Percentiles rank a stretch among this genome's conserved stretches.
phyloP scores from a whole-genome alignment of 2,888 invertebrate genomes.

The Agrochola lota region DNA sequence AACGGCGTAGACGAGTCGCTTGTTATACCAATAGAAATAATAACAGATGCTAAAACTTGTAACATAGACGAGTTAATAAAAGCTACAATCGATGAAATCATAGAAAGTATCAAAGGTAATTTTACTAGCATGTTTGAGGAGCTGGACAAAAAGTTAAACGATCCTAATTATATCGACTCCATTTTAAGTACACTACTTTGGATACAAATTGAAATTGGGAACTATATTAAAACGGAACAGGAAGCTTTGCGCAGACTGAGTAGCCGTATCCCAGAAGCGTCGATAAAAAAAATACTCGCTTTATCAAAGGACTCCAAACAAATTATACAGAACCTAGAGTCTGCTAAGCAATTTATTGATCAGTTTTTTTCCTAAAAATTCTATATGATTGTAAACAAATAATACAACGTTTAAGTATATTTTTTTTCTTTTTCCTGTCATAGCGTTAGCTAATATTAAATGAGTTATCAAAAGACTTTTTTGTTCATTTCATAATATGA shows the following conservation, averaged over 20 bases:
- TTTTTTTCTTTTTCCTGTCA: background rate
- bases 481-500: slow-evolving; percentile 68
- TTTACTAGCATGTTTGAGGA: slow-evolving; percentile 60
- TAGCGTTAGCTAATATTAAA: too few relatives aligned
- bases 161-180: slow-evolving; percentile 49
- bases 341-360: slow-evolving; percentile 39
- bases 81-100: slow-evolving; percentile 58
- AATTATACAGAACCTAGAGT: slow-evolving; percentile 49
- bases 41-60: background rate
- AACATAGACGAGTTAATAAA: slow-evolving; percentile 64
- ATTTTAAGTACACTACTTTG: slow-evolving; percentile 60
- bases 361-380: background rate
- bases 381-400: background rate
- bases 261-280: slow-evolving; percentile 38
- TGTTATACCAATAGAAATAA: background rate
- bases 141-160: slow-evolving; percentile 60
- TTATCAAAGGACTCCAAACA: slow-evolving; percentile 47
- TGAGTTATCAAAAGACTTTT: slow-evolving; percentile 26
- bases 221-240: slow-evolving; percentile 57
- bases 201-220: slow-evolving; percentile 60
- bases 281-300: slow-evolving; percentile 45
- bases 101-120: slow-evolving; percentile 36
- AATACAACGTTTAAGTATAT: background rate
- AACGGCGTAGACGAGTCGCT: background rate
- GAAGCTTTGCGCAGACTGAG: slow-evolving; percentile 55